These are phyloP conservation scores for Meloidogyne floridensis DNA, from an alignment of 1,140 invertebrate genomes.

Conservation along the genomic window DNA sequence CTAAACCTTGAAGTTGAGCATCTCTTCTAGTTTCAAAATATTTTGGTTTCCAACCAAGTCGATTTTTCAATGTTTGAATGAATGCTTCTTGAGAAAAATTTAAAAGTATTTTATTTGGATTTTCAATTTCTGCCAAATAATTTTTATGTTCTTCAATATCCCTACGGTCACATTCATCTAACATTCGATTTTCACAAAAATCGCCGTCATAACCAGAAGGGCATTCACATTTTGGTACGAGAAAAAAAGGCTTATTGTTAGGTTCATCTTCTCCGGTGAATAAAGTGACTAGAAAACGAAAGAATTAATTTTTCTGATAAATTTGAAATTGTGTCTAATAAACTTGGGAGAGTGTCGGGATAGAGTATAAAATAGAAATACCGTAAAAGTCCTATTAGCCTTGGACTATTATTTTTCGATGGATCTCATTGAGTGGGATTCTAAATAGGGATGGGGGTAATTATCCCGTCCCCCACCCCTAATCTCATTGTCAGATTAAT, in stretches of 20 bases:
- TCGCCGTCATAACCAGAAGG: conserved; percentile 27
- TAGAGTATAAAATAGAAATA: no score
- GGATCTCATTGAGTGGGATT: no score
- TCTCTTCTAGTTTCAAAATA: background rate
- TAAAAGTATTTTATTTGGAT: background rate
- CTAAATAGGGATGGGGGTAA: no score
- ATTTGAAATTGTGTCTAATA: no score
- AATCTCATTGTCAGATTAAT: no score
- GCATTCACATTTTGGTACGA: conserved; percentile 43
- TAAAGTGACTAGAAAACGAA: background rate
- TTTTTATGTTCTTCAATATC: conserved; percentile 7
- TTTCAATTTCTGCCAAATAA: background rate
- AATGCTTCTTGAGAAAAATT: conserved; percentile 9
- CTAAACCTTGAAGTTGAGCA: conserved; percentile 2
- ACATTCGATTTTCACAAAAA: conserved; percentile 34
- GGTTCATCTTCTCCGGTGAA: background rate
- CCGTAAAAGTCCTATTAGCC: no score
- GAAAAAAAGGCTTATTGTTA: conserved; percentile 3
- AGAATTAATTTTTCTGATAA: no score
- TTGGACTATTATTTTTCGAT: no score
- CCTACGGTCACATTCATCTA: conserved; percentile 32
- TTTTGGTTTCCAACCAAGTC: background rate
- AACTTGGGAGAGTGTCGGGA: no score
- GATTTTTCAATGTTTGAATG: conserved; percentile 11
- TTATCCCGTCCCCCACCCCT: no score